A percentile compares a stretch with the other conserved stretches of the same genome.
phyloP scores from a whole-genome alignment of 2,888 invertebrate species.

The Lobophora halterata region DNA sequence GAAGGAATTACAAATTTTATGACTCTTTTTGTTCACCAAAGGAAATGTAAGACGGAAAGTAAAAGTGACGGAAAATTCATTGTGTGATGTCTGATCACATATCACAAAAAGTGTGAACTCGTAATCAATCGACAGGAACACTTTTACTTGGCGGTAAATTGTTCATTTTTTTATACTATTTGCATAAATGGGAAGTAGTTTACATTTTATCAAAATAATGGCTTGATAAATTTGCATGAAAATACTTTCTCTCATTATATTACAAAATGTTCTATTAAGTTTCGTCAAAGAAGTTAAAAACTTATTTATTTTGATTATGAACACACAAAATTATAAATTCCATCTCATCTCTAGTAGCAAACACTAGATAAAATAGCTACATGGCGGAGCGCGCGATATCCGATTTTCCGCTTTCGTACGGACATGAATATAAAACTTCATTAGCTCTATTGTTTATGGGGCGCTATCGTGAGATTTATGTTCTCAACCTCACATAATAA shows the following conservation, averaged over 20 bases:
- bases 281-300: too few species aligned
- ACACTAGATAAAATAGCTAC: too few species aligned
- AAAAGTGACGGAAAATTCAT: constrained; percentile 35
- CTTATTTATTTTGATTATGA: too few species aligned
- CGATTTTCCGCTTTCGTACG: not conserved
- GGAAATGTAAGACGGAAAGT: constrained; percentile 36
- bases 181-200: constrained; percentile 20
- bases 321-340: too few species aligned
- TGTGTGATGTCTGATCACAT: constrained; percentile 32
- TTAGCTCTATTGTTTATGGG: constrained; percentile 8
- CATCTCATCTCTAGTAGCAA: too few species aligned
- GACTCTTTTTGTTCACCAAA: constrained; percentile 16
- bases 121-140: constrained; percentile 30
- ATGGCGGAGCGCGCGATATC: too few species aligned
- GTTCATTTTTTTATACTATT: constrained; percentile 24
- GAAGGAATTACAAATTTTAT: constrained; percentile 7
- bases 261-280: too few species aligned
- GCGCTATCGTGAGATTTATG: constrained; percentile 9
- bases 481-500: constrained; percentile 5
- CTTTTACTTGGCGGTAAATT: constrained; percentile 34
- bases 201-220: constrained; percentile 1
- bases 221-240: constrained; percentile 1
- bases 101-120: constrained; percentile 34
- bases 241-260: not conserved
- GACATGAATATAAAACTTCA: constrained; percentile 14